A percentile compares a stretch with the other conserved stretches of the same genome.
These are phyloP conservation scores for Ophonus ardosiacus DNA, from an alignment of 2,888 invertebrate genomes.

Conservation along the genomic window DNA sequence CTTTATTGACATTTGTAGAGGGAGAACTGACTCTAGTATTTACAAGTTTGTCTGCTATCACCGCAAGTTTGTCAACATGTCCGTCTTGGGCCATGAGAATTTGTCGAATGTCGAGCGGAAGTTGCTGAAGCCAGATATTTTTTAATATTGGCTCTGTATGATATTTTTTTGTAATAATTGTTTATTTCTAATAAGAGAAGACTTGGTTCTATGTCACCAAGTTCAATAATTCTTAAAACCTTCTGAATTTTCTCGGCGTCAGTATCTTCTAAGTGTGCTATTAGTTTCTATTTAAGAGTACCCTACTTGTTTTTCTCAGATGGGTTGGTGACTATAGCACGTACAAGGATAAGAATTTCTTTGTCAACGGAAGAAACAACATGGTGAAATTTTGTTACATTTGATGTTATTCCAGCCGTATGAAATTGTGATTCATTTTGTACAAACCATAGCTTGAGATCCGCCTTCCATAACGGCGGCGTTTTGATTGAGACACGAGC, in stretches of 20 bases:
- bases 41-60: neutral
- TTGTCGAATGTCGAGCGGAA: neutral
- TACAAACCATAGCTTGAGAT: neutral
- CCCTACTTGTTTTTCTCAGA: neutral
- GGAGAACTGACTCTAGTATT: neutral
- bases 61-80: neutral
- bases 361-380: neutral
- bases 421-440: neutral
- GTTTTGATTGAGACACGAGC: neutral
- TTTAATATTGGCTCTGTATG: neutral
- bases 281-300: neutral
- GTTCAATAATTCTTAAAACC: neutral
- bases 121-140: neutral
- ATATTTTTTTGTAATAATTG: neutral
- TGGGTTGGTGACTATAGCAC: neutral
- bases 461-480: neutral
- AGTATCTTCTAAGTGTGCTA: neutral
- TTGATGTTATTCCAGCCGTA: neutral
- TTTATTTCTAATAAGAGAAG: neutral
- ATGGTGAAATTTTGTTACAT: neutral
- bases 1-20: neutral
- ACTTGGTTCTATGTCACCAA: neutral
- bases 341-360: neutral
- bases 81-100: neutral
- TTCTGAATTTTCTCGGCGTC: neutral